Base-by-base conservation (phyloP, 2,113 vertebrate genomes). In the Acrocephalus arundinaceus region DNA sequence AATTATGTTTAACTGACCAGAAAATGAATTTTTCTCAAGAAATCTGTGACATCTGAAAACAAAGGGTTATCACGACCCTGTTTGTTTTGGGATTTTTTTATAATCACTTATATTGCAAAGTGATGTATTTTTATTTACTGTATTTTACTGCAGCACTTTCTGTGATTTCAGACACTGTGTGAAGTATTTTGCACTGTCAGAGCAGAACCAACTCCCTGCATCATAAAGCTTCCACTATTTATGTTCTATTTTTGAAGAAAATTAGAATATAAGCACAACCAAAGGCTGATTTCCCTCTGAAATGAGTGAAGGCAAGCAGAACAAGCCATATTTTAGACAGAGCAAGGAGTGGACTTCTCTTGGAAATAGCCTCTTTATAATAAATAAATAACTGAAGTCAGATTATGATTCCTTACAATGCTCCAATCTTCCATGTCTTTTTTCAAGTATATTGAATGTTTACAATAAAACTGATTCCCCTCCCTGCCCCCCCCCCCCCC, bases 401-500 rank as follows among this genome's bases (percentile, higher is more conserved):
- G 33, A 31, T 31, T 45, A 41, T 68, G 30, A 24, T 67, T 83
- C 35, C 22, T 48, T n/a, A 25, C 11, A 57, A 49, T 46, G 4
- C 13, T 79, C 6, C 17, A 33, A 18, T 78, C 28, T 59, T 58
- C 58, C 23, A 5, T 31, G 30, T 68, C 2, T 41, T 75, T 58
- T 92, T 93, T 55, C 20, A 43, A 48, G 22, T 55, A 33, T 35
- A 30, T 22, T 65, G 16, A 71, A n/a, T 55, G 12, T 45, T 94
- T 68, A 52, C 31, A 74, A 14, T 74, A 79, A 82, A 82, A 54
- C 13, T 30, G 14, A 54, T 67, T 68, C 58, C 1, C 4, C 11
- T 1, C 8, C 15, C 2, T 37, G 37, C 37, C 37, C 37, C 37
- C 9, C 37, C 4, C 11, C 2, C 8, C 15, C 2, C 3, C 3